Evolutionary conservation across 2,113 vertebrate genomes (phyloP), one percentile per base, ranked within the genome.

Genomic region (Tenebrosternarchus preto): DNA sequence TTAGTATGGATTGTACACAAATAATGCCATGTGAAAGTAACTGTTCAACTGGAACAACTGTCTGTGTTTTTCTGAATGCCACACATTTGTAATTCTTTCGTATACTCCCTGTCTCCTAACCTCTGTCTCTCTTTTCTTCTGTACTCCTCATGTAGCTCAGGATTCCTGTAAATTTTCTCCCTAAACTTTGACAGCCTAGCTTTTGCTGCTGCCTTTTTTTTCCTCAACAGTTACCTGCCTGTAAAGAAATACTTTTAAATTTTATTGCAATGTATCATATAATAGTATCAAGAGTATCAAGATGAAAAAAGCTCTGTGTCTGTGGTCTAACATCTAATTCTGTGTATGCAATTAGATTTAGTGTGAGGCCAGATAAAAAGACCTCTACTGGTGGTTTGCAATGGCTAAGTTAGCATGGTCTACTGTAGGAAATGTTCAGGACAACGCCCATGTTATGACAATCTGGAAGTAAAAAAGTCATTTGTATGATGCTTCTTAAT

Each of bases 101-200:
- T n/a, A 56, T 56, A 56, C 16, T 56, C 55, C 16, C 53, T 56
- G 55, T 56, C 55, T n/a, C 55, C 55, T 56, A 56, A 56, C 55
- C 17, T 56, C 55, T 56, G 16, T n/a, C n/a, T 56, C 55, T 55
- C 53, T 56, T 56, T 79, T 25, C 70, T 79, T 27, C 70, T 74
- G 81, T 83, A 74, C 60, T 79, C 69, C 33, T 78, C 69, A 6
- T 78, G 60, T 20, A 82, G 80, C 22, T 82, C 66, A 50, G 70
- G 81, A 50, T 83, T 74, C 33, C 29, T 83, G 50, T 83, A 73
- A 67, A 83, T 31, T 64, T 77, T 83, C 16, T 74, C 69, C 39
- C 69, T 78, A 66, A 77, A 75, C 25, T 82, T 82, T 59, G 39
- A 59, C 59, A 82, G 25, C 76, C 81, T 82, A 73, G 81, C 81